Conservation (phyloP, 2,797 vertebrate species). For the Eulemur rubriventer region DNA sequence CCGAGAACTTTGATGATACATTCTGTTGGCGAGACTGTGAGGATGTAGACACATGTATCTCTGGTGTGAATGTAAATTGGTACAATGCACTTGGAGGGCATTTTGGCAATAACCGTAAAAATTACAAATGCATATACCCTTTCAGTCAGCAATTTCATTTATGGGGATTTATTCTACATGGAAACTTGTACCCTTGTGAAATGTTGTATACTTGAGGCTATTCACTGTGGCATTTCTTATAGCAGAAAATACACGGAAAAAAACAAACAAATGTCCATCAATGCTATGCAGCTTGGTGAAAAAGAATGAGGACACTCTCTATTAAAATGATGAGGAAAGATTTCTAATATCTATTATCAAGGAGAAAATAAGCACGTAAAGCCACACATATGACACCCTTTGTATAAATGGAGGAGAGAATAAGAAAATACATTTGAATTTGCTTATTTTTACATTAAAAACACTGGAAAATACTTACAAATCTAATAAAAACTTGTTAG, state of each 20-base stretch:
- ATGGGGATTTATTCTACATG: conserved; percentile 18
- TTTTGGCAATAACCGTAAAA: conserved; percentile 40
- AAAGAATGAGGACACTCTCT: neutral
- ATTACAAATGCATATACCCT: neutral
- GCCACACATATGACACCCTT: neutral
- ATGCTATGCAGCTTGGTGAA: neutral
- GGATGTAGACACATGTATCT: neutral
- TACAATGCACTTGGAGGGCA: neutral
- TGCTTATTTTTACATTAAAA: neutral
- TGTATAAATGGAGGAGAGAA: neutral
- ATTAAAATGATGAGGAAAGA: neutral
- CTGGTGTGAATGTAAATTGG: neutral
- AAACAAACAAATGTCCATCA: neutral
- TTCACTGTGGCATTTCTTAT: neutral
- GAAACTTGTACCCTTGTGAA: neutral
- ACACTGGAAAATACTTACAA: neutral
- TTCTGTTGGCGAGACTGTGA: neutral
- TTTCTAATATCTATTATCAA: neutral
- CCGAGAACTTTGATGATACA: neutral
- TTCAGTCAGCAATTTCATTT: conserved; percentile 3
- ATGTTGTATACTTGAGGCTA: neutral
- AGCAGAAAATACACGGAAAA: neutral
- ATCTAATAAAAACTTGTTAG: neutral
- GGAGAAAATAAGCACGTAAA: neutral
- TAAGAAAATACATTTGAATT: neutral